Base-by-base conservation (phyloP, 1,140 invertebrate species). In the Lucilia cuprina region DNA sequence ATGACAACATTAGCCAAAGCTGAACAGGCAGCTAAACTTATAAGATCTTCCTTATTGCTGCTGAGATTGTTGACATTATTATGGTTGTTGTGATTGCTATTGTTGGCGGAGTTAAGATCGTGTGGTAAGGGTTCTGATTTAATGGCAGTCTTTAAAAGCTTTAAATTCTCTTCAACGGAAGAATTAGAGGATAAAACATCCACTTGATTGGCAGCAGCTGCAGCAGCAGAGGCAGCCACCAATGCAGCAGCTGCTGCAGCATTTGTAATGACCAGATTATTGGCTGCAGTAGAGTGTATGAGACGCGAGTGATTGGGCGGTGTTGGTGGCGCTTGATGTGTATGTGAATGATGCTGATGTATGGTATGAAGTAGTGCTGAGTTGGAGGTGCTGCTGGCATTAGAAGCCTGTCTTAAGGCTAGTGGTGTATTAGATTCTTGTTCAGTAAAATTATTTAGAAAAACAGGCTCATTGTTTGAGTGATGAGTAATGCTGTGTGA, bases 91-190 rank as follows among this genome's bases (percentile, higher is more conserved):
- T 41, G 84, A 82, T 49, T 85, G 83, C 50, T n/a, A n/a, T n/a
- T 55, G 82, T 78, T 21, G 74, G 85, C 85, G 60, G 88, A 85
- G 83, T 87, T 87, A 30, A 30, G 25, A 82, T 88, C 85, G 86
- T 91, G 88, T 83, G 88, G 88, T 86, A 91, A 87, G 78, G 88
- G 89, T 85, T 91, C 89, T 10, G 85, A 84, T 89, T 91, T 91
- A 84, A 89, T 90, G 86, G 87, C 87, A 87, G 86, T 89, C 83
- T 87, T 86, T 83, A 88, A 86, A 85, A 88, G 86, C 85, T 87
- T 90, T 83, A 87, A 84, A 86, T 87, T 90, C 84, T 90, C 88
- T 83, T 89, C 87, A 82, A 86, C 85, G 83, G 83, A 84, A 49
- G 84, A 41, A 50, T 19, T 80, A 12, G 41, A 12, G 12, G 34